Conservation (phyloP, 2,888 invertebrate species). For the Lepidonotus clava region DNA sequence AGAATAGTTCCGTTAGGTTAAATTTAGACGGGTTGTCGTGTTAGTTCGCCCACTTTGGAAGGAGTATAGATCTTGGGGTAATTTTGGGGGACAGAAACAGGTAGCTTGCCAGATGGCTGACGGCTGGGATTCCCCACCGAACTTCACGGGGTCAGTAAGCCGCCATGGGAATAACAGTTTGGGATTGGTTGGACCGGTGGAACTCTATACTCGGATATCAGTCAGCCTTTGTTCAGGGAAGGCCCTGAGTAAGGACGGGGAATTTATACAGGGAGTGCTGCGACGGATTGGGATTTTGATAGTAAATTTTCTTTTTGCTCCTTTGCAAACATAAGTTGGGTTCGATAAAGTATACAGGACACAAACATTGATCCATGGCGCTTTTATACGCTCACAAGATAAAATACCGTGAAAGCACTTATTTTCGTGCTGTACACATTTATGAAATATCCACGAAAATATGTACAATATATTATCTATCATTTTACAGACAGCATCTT, state of each 20-base stretch:
- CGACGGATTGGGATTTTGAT: not conserved
- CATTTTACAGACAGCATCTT: no score
- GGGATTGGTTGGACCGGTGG: conserved; percentile 19
- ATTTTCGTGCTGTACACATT: not conserved
- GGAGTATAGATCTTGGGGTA: conserved; percentile 28
- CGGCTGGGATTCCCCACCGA: conserved; percentile 25
- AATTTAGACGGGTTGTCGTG: not conserved
- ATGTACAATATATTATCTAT: no score
- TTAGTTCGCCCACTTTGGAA: not conserved
- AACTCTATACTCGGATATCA: not conserved
- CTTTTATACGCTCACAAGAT: not conserved
- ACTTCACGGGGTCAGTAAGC: not conserved
- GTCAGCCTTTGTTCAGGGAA: conserved; percentile 5
- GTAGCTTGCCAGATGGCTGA: not conserved
- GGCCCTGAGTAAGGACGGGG: conserved; percentile 35
- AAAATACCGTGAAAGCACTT: not conserved
- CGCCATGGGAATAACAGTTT: not conserved
- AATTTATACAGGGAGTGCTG: conserved; percentile 10
- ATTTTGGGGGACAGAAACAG: not conserved
- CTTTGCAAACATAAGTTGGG: not conserved
- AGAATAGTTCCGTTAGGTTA: not conserved
- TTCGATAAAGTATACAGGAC: not conserved
- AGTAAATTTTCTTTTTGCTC: not conserved
- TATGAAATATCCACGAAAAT: no score
- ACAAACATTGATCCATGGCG: no score